Percentiles rank a stretch among this genome's conserved stretches.
These are phyloP conservation scores for Alloplasta piceator DNA, from an alignment of 2,888 invertebrate species.

Conservation along the genomic window DNA sequence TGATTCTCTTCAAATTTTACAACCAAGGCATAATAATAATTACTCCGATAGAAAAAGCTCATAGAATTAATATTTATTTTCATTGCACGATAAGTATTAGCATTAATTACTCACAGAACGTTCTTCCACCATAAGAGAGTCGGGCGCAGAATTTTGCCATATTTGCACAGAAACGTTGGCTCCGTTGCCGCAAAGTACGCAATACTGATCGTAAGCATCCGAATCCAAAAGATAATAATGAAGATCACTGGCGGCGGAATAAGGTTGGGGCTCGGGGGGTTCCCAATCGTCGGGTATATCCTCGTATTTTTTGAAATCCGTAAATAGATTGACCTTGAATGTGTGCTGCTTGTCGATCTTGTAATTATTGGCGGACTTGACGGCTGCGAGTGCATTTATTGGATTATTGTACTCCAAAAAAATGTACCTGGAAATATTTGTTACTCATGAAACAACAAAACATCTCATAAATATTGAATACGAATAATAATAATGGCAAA, in stretches of 20 bases:
- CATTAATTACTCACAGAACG: conserved; percentile 86
- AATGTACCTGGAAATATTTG: conserved; percentile 86
- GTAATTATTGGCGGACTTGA: conserved; percentile 94
- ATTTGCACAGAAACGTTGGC: conserved; percentile 91
- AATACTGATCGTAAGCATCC: conserved; percentile 98
- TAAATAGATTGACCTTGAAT: conserved; percentile 96
- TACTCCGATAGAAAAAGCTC: too few species aligned
- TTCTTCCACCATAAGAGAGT: conserved; percentile 92
- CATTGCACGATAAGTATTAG: neutral
- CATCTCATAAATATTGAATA: too few species aligned
- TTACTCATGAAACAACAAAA: neutral
- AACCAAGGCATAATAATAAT: too few species aligned
- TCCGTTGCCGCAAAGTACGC: conserved; percentile 93
- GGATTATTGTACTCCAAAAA: conserved; percentile 96
- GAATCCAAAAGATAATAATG: conserved; percentile 96
- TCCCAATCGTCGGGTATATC: conserved; percentile 97
- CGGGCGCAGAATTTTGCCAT: conserved; percentile 95
- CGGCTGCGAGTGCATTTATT: conserved; percentile 93
- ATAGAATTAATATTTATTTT: too few species aligned
- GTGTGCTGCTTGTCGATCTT: conserved; percentile 98
- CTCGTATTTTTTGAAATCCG: conserved; percentile 97
- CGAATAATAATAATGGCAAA: too few species aligned
- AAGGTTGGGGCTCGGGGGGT: conserved; percentile 94
- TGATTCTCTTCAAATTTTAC: too few species aligned
- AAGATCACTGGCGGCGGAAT: conserved; percentile 96